Conservation (phyloP, 2,888 invertebrate species). For the Eilema sororculum region DNA sequence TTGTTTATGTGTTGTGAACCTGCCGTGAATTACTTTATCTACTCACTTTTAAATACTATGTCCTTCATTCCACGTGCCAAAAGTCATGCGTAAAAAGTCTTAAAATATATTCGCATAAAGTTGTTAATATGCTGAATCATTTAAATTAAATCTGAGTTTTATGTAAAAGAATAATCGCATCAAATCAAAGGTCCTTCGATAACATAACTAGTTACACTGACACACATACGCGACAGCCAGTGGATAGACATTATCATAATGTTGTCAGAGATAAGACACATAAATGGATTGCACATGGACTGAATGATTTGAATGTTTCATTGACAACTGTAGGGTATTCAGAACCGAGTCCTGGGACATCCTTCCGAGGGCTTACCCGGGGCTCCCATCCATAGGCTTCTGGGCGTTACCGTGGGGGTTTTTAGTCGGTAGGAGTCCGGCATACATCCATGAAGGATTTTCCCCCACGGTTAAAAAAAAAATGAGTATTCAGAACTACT, state of each 20-base stretch:
- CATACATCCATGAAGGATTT: too few relatives aligned
- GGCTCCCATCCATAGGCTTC: too few relatives aligned
- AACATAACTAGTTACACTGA: slow-evolving; percentile 3
- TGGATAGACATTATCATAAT: slow-evolving; percentile 5
- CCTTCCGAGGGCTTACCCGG: too few relatives aligned
- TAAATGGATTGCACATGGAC: background rate
- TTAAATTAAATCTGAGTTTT: background rate
- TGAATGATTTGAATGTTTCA: background rate
- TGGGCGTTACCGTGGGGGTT: too few relatives aligned
- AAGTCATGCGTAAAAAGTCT: background rate
- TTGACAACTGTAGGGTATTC: background rate
- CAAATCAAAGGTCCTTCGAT: slow-evolving; percentile 4
- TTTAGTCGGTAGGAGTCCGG: too few relatives aligned
- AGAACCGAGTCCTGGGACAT: too few relatives aligned
- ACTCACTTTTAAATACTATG: background rate
- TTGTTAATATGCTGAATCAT: background rate
- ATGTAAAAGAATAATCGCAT: background rate
- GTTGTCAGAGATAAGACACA: slow-evolving; percentile 5
- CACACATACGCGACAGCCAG: slow-evolving; percentile 4
- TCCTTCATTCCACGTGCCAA: background rate
- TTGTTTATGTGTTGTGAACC: too few relatives aligned
- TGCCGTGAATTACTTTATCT: too few relatives aligned
- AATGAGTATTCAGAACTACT: too few relatives aligned
- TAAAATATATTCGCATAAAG: background rate
- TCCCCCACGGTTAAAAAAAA: too few relatives aligned